Base-by-base conservation (phyloP, 1,140 invertebrate species). In the Phymastichus coffea region DNA sequence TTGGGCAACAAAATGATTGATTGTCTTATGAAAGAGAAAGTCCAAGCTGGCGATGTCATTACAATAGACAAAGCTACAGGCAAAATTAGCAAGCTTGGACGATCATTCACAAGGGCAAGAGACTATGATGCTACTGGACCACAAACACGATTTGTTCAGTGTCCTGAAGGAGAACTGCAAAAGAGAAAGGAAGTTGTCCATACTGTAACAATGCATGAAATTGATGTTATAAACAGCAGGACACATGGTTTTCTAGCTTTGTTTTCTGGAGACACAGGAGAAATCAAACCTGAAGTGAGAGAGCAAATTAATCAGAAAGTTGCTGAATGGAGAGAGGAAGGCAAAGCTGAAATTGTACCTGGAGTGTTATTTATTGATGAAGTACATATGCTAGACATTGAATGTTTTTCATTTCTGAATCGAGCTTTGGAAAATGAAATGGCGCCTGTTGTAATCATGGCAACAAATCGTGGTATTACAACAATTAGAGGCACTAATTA, bases 101-200 rank as follows among this genome's bases (percentile, higher is more conserved):
- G 97, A 47, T 97, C 96, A 20, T 99, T 99, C 71, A 94, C 95
- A 0, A 83, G 96, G 64, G 94, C 96, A 10, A 82, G 95, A 33
- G 97, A 99, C 78, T 99, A 99, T 77, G 97, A 99, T 81, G 97
- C 97, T 1, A 97, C 95, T 58, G 93, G 94, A 3, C 86, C 93
- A 54, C 93, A 93, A 79, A 91, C 90, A 0, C 88, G 94, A 64
- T 99, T 99, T 81, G 95, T 99, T 0, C 96, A 98, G 64, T 99
- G 96, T 80, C 97, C 97, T 0, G 96, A 99, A 70, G 97, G 97
- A 0, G 97, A 99, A 82, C 80, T 99, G 8, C 96, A 99, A 80
- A 99, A 99, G 73, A 84, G 97, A n/a, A 98, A 98, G 75, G 96
- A 99, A 83, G 96, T 98, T 0, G 94, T 98, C 1, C 97, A 99